Evolutionary conservation across 2,113 vertebrate species (phyloP).

Genomic region (Helogale parvula): DNA sequence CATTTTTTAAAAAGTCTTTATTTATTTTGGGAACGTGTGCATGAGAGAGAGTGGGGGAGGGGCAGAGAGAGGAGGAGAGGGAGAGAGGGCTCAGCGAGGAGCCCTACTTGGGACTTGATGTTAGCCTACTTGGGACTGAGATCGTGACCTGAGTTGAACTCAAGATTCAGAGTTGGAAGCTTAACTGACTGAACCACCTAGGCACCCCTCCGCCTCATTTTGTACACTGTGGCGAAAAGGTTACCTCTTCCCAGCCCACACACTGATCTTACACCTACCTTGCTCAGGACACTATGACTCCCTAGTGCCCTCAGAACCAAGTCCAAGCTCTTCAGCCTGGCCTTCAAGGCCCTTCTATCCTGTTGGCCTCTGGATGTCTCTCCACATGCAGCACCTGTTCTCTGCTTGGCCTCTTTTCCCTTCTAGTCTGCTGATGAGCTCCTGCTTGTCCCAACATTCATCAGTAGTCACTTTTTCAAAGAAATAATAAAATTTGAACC

Average conservation of each 20-base stretch:
- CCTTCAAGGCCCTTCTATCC: neutral
- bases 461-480: neutral
- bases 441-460: neutral
- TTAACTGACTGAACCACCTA: no score
- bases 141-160: no score
- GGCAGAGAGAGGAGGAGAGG: no score
- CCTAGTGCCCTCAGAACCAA: neutral
- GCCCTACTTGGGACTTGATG: no score
- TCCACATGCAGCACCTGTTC: neutral
- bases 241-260: neutral
- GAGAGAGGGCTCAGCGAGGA: no score
- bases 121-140: no score
- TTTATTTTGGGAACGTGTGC: no score
- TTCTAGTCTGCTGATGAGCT: neutral
- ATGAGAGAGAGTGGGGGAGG: no score
- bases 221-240: neutral
- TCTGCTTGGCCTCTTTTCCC: neutral
- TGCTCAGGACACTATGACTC: neutral
- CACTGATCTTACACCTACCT: neutral
- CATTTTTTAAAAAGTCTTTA: no score
- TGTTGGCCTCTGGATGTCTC: neutral
- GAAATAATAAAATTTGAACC: neutral
- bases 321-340: neutral
- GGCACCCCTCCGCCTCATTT: neutral
- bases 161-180: no score